phyloP scores from a whole-genome alignment of 2,113 vertebrate species.

The Passer domesticus region DNA sequence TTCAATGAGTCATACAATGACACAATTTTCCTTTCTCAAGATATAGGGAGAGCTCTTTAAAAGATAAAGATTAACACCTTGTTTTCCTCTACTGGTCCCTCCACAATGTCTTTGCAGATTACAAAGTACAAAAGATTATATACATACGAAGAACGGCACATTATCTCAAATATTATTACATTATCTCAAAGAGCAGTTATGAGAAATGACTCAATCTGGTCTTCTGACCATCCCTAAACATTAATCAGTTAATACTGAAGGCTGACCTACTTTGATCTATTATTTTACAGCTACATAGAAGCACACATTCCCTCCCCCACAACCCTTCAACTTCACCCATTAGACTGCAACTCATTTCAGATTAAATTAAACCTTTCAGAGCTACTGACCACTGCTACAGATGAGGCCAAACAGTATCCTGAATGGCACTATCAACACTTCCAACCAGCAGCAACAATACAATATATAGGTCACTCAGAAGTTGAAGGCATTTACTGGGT shows the following conservation, averaged over 20 bases:
- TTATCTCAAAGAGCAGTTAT: background rate
- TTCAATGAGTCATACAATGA: background rate
- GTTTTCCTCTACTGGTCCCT: background rate
- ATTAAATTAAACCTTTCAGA: background rate
- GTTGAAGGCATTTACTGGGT: constrained; percentile 21
- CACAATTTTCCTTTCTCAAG: background rate
- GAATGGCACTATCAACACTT: background rate
- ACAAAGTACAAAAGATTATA: constrained; percentile 11
- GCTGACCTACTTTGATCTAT: background rate
- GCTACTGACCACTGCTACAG: background rate
- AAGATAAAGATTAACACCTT: background rate
- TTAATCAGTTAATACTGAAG: background rate
- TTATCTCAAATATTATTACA: background rate
- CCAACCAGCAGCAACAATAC: background rate
- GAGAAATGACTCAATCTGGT: background rate
- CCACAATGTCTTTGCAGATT: background rate
- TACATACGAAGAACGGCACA: background rate
- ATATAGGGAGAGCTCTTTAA: background rate
- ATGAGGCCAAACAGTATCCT: background rate
- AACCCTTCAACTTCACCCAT: background rate
- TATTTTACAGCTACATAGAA: constrained; percentile 25
- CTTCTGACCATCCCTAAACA: background rate
- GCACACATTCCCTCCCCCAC: background rate
- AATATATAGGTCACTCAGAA: background rate
- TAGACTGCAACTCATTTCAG: background rate